phyloP scores from a whole-genome alignment of 2,888 invertebrate species.

The Pristionchus arcanus region DNA sequence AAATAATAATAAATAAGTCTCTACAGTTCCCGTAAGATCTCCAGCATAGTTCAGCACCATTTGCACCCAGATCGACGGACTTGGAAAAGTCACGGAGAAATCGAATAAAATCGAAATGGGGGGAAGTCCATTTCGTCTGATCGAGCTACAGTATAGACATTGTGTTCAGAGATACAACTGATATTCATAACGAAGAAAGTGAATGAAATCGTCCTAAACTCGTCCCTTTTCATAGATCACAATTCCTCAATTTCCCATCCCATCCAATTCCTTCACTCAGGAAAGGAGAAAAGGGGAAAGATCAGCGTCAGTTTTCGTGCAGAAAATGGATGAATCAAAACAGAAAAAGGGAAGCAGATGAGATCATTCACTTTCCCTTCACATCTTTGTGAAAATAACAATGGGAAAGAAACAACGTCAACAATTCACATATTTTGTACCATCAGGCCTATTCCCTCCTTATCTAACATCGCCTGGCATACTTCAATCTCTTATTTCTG shows the following conservation, averaged over 20 bases:
- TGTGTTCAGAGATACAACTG: neutral
- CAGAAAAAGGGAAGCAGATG: neutral
- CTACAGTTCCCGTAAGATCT: neutral
- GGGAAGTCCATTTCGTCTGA: no score
- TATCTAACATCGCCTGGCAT: neutral
- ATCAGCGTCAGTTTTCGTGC: neutral
- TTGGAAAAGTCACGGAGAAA: neutral
- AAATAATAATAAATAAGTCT: neutral
- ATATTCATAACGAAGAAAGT: neutral
- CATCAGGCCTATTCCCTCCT: neutral
- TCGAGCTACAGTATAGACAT: no score
- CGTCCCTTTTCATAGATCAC: neutral
- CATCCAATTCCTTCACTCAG: neutral
- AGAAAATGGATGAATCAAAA: neutral
- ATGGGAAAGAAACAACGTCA: neutral
- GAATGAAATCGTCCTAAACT: neutral
- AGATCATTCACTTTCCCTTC: neutral
- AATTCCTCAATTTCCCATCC: neutral
- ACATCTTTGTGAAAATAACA: neutral
- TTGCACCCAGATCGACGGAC: neutral
- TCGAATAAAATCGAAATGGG: no score
- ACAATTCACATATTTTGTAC: neutral
- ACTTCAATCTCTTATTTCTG: neutral
- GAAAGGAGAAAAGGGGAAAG: neutral
- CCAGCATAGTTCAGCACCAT: slow-evolving; percentile 12